Conservation (phyloP, 2,797 vertebrate species). For the Smutsia temminckii region DNA sequence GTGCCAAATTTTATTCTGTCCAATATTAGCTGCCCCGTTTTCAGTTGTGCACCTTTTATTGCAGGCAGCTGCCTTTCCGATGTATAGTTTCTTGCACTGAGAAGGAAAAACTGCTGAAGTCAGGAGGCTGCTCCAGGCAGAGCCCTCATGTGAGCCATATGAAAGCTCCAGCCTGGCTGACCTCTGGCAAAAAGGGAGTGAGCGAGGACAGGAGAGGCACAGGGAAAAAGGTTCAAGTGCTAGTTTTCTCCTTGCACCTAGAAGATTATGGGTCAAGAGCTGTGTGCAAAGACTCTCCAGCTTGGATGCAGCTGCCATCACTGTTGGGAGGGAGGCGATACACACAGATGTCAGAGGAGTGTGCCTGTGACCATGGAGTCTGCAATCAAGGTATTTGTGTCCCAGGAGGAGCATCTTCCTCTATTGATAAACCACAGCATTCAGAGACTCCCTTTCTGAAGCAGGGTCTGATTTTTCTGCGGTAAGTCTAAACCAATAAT, state of each 20-base stretch:
- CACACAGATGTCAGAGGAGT: slow-evolving; percentile 43
- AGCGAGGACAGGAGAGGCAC: slow-evolving; percentile 49
- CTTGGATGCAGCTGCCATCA: slow-evolving; percentile 84
- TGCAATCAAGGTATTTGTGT: slow-evolving; percentile 77
- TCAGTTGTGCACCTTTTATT: not conserved
- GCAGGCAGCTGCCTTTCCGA: slow-evolving; percentile 6
- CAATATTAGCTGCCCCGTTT: not conserved
- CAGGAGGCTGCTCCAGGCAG: slow-evolving; percentile 85
- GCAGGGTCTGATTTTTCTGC: slow-evolving; percentile 42
- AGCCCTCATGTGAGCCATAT: slow-evolving; percentile 86
- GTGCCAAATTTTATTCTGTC: not conserved
- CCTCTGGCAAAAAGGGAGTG: slow-evolving; percentile 66
- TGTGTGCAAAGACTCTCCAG: slow-evolving; percentile 81
- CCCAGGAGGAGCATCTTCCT: slow-evolving; percentile 41
- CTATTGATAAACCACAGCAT: not conserved
- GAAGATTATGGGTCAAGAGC: slow-evolving; percentile 86
- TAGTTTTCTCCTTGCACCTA: slow-evolving; percentile 47
- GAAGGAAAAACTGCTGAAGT: slow-evolving; percentile 80
- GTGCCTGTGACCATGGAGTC: slow-evolving; percentile 25
- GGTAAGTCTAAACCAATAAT: slow-evolving; percentile 50
- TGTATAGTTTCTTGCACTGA: slow-evolving; percentile 37
- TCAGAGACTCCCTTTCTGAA: slow-evolving; percentile 37
- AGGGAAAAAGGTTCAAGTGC: slow-evolving; percentile 27
- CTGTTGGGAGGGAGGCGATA: slow-evolving; percentile 70
- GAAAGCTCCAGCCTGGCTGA: slow-evolving; percentile 74